phyloP scores from a whole-genome alignment of 2,888 invertebrate species.

The Platycheirus rosarum region DNA sequence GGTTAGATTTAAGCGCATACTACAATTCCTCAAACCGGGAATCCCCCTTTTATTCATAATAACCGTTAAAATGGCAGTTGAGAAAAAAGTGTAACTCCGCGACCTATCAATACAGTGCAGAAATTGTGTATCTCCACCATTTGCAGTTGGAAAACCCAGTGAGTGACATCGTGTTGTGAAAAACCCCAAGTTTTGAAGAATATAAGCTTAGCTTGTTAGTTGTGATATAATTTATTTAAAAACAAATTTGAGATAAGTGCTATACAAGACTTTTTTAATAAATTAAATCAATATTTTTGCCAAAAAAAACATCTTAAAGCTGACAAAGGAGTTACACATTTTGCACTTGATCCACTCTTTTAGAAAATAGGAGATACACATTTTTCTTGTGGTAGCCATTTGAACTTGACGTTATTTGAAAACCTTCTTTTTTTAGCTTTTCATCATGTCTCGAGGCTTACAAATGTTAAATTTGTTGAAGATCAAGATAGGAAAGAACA shows the following conservation, averaged over 20 bases:
- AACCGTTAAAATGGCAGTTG: not conserved
- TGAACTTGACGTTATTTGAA: not conserved
- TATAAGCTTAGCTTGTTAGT: not conserved
- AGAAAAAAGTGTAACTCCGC: not conserved
- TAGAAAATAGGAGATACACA: conserved; percentile 4
- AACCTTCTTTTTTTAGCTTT: not conserved
- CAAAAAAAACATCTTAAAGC: not conserved
- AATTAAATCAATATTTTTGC: conserved; percentile 1
- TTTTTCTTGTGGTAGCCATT: conserved; percentile 2
- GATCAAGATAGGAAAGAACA: not conserved
- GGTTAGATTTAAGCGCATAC: conserved; percentile 4
- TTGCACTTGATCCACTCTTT: conserved; percentile 3
- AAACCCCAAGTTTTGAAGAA: not conserved
- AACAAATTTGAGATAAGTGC: not conserved
- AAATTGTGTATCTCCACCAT: conserved; percentile 6
- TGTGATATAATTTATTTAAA: not conserved
- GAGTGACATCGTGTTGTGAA: not conserved
- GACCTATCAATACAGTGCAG: not conserved
- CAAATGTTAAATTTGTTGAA: conserved; percentile 5
- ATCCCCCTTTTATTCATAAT: conserved; percentile 5
- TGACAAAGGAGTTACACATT: conserved; percentile 4
- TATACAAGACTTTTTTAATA: not conserved
- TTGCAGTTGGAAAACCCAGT: conserved; percentile 1
- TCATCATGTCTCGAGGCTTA: conserved; percentile 8
- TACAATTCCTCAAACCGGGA: conserved; percentile 4